Base-by-base conservation (phyloP, 2,797 vertebrate species). In the Chromobotia macracanthus region DNA sequence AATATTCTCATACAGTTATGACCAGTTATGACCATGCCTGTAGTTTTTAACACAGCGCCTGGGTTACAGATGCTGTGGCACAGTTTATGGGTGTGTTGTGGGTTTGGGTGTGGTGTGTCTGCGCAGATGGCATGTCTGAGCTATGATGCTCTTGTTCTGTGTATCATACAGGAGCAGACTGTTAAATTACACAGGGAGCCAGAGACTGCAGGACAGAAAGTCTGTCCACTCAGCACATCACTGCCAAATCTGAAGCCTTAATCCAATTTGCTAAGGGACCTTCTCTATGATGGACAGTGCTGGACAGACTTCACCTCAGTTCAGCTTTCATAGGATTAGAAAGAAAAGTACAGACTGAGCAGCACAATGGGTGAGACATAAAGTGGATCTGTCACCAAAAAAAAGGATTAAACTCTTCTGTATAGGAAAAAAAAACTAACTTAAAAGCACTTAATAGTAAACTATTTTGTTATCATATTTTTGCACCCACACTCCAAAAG, bases 121-220 rank as follows among this genome's bases (percentile, higher is more conserved):
- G 86, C 71, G 80, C 85, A 91, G 90, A 91, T 87, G 88, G 89
- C 84, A 81, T 68, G 76, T 80, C 70, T 41, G 64, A 25, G 13
- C 61, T 84, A 46, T 72, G 70, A 67, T 82, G 87, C 77, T 80
- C 56, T 74, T 70, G 75, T 58, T 46, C 74, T 72, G 51, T 44
- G 46, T 41, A 13, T 69, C 28, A 28, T 28, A 35, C 18, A 77
- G 75, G 56, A 75, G 67, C 66, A 79, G 56, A 84, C 81, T 87
- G 86, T 73, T 83, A 72, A 23, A 46, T 72, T 72, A 83, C 80
- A 80, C 56, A 77, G 63, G 60, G 13, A 73, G 77, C 66, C 82
- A 83, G 79, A 75, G 85, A 83, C 66, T 67, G 69, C 73, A 80
- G 81, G 86, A 80, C n/a, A n/a, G 31, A 71, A 56, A 75, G 64